Conservation (phyloP, 2,797 vertebrate species). For the Chelonia mydas region DNA sequence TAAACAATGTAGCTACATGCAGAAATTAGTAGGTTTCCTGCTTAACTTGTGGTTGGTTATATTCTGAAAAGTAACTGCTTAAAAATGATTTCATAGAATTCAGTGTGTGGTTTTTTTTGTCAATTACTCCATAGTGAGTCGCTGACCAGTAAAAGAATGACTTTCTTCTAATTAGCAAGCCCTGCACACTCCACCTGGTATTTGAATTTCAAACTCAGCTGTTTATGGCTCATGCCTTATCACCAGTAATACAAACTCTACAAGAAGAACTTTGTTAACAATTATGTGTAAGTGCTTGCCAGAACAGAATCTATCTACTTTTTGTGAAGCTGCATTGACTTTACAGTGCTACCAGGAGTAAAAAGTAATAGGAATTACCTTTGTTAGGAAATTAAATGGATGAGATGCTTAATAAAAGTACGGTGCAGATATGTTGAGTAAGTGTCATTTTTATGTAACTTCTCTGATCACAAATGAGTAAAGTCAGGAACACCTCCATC, state of each 20-base stretch:
- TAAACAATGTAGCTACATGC: background rate
- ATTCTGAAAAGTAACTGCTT: background rate
- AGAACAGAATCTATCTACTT: background rate
- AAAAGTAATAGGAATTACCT: background rate
- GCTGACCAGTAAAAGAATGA: background rate
- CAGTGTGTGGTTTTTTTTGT: background rate
- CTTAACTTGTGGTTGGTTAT: background rate
- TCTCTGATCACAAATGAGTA: background rate
- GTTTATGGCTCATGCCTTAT: background rate
- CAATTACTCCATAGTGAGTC: background rate
- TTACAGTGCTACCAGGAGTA: background rate
- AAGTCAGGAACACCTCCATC: background rate
- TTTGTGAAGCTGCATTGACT: background rate
- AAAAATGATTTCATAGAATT: background rate
- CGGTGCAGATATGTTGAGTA: background rate
- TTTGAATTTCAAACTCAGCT: background rate
- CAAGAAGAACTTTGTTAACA: conserved; percentile 12
- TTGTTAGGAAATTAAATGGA: background rate
- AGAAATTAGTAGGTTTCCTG: background rate
- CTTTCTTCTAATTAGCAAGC: background rate
- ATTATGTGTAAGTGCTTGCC: background rate
- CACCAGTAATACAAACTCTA: background rate
- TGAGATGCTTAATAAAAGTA: background rate
- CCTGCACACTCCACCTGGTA: background rate
- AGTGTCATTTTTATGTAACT: conserved; percentile 23